phyloP scores from a whole-genome alignment of 2,113 vertebrate species.

The Engystomops pustulosus region DNA sequence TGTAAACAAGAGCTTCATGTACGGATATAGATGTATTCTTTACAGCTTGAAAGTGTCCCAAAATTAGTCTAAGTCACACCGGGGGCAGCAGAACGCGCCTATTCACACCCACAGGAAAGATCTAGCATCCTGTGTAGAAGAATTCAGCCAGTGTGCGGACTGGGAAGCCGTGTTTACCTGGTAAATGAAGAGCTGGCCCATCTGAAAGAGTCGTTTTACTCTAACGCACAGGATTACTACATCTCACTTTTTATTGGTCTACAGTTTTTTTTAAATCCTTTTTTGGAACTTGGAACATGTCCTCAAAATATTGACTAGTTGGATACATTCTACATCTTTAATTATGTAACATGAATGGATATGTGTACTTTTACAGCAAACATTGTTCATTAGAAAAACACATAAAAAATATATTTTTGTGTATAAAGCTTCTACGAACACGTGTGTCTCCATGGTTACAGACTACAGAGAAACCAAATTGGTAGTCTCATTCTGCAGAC shows the following conservation, averaged over 20 bases:
- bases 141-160: not conserved
- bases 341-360: not conserved
- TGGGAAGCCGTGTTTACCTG: slow-evolving; percentile 26
- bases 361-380: not conserved
- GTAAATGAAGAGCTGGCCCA: not conserved
- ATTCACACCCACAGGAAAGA: slow-evolving; percentile 20
- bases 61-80: not conserved
- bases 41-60: not conserved
- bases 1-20: not conserved
- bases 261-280: not conserved
- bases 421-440: not conserved
- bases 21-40: not conserved
- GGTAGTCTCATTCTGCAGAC: no score
- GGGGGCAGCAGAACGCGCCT: not conserved
- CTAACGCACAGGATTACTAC: not conserved
- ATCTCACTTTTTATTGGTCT: not conserved
- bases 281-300: not conserved
- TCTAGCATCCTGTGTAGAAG: slow-evolving; percentile 1
- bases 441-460: not conserved
- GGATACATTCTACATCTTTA: no score
- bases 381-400: no score
- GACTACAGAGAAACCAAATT: no score
- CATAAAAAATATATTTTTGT: not conserved
- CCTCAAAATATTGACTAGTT: not conserved
- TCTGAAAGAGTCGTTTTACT: slow-evolving; percentile 2